Evolutionary conservation across 2,797 vertebrate species (phyloP).

Genomic region (Rhabdophis nuchalis): DNA sequence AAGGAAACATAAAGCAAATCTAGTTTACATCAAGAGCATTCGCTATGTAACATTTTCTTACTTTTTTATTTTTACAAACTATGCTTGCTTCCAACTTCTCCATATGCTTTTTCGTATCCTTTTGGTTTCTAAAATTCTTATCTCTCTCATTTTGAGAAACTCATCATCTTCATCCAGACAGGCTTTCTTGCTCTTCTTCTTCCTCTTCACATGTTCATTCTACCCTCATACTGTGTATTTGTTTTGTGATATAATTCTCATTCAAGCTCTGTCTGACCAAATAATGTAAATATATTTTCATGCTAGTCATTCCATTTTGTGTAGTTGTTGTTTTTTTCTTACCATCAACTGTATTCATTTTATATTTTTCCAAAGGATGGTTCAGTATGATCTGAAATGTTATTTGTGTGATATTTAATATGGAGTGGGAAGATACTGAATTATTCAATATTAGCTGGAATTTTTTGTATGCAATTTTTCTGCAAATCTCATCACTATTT

Average conservation of each 20-base stretch:
- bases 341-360: background rate
- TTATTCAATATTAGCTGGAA: background rate
- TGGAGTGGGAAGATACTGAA: background rate
- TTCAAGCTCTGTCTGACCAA: background rate
- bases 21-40: background rate
- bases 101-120: background rate
- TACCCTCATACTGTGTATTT: background rate
- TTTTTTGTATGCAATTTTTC: background rate
- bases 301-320: background rate
- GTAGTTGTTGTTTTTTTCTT: background rate
- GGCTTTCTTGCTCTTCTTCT: background rate
- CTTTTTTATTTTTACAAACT: background rate
- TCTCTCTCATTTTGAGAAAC: background rate
- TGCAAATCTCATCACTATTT: background rate
- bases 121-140: background rate
- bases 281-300: background rate
- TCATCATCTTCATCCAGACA: background rate
- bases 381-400: background rate
- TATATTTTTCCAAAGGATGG: background rate
- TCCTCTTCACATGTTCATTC: background rate
- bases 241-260: background rate
- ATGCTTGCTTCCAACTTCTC: background rate
- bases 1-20: background rate
- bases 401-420: background rate
- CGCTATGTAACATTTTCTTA: background rate